A percentile compares a stretch with the other conserved stretches of the same genome.
Conservation (phyloP, 2,797 vertebrate species). For the Benthosema pterotum region DNA sequence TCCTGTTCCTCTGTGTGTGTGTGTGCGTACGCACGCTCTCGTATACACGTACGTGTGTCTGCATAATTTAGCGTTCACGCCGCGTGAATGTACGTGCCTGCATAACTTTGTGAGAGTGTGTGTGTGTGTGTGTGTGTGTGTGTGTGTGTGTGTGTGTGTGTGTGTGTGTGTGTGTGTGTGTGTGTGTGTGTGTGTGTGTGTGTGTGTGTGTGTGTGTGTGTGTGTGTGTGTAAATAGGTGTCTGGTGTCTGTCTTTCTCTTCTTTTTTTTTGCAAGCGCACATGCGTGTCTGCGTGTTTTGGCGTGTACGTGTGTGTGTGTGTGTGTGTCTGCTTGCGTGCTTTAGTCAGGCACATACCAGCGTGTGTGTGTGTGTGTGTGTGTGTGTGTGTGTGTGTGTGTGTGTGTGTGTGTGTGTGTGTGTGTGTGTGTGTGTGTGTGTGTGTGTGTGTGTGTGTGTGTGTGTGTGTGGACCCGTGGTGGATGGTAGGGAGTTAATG, state of each 20-base stretch:
- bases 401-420: slow-evolving; percentile 23
- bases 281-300: slow-evolving; percentile 22
- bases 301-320: not conserved
- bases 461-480: slow-evolving; percentile 48
- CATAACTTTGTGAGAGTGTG: not conserved
- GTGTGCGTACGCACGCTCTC: too few species aligned
- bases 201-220: not conserved
- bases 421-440: not conserved
- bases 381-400: not conserved
- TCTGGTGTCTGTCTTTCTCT: not conserved
- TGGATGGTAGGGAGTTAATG: slow-evolving; percentile 83
- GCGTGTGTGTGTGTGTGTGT: slow-evolving; percentile 1
- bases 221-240: slow-evolving; percentile 24
- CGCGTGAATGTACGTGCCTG: too few species aligned
- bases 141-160: slow-evolving; percentile 36
- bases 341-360: not conserved
- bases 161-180: slow-evolving; percentile 11
- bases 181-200: not conserved
- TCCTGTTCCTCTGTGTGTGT: not conserved
- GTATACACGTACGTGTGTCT: too few species aligned
- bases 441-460: not conserved
- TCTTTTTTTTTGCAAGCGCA: not conserved
- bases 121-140: not conserved
- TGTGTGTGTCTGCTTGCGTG: not conserved
- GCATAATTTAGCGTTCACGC: too few species aligned